Conservation (phyloP, 2,888 invertebrate species). For the Phyto melanocephala region DNA sequence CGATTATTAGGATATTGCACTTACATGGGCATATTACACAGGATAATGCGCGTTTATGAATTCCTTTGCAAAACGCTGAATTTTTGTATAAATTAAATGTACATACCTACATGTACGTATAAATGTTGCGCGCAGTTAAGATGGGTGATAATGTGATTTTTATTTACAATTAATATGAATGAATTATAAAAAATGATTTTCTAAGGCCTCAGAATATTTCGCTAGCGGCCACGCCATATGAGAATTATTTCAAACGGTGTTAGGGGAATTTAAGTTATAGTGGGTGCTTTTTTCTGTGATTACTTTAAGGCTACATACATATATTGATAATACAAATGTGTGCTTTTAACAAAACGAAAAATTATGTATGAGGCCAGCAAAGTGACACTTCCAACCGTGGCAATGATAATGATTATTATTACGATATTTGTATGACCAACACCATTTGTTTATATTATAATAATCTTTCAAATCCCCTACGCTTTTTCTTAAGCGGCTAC, state of each 20-base stretch:
- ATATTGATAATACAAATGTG: conserved; percentile 31
- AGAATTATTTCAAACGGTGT: conserved; percentile 26
- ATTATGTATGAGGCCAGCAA: conserved; percentile 1
- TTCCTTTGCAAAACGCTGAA: conserved; percentile 18
- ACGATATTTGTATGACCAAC: conserved; percentile 34
- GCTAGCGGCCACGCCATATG: conserved; percentile 13
- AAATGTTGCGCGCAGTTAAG: conserved; percentile 20
- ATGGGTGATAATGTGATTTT: conserved; percentile 22
- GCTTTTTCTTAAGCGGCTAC: conserved; percentile 42
- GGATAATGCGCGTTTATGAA: conserved; percentile 7
- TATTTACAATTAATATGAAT: conserved; percentile 7
- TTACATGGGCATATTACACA: conserved; percentile 48
- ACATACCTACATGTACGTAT: neutral
- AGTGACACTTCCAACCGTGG: conserved; percentile 34
- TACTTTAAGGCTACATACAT: conserved; percentile 22
- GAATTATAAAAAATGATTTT: neutral
- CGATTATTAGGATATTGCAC: conserved; percentile 34
- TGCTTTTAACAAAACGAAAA: conserved; percentile 29
- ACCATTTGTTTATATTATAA: conserved; percentile 36
- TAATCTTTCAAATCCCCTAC: conserved; percentile 23
- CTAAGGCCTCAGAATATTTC: conserved; percentile 18
- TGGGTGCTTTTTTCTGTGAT: neutral
- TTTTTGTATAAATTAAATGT: neutral
- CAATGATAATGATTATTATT: no score
- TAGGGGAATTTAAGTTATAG: conserved; percentile 4